Evolutionary conservation across 1,140 invertebrate genomes (phyloP), one percentile per base, ranked within the genome.

Genomic region (Zaprionus davidi): DNA sequence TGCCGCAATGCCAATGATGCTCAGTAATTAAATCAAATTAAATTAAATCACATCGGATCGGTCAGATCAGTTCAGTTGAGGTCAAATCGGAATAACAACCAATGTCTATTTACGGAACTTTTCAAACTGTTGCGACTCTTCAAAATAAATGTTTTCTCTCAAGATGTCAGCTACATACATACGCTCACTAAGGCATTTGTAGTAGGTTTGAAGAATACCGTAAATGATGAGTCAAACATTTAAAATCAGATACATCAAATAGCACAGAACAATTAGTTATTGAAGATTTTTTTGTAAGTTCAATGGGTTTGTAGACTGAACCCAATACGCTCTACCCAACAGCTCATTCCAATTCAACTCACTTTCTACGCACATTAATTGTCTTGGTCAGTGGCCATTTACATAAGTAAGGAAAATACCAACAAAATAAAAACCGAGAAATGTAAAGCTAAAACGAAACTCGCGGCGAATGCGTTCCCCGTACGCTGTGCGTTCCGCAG

Each of bases 331-430:
- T 34, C 49, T 34, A n/a, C 24, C 56, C 31, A 26, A 4, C 67
- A 44, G 68, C 84, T 84, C 81, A 87, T 84, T 87, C 81, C 78
- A 59, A 87, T 88, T 88, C 85, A 88, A 73, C 81, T 83, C 83
- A 87, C 78, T 88, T 78, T 78, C 78, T 56, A 65, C 51, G 68
- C 78, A 68, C 85, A 88, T 88, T 90, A 90, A 84, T 88, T 87
- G 75, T 72, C 81, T 81, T 84, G 83, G 76, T 86, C 83, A 82
- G 70, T 60, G 71, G 53, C 67, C 81, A 88, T 86, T 86, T 87
- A 76, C 79, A 86, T 86, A 86, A 86, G 81, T 80, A 87, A 69
- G 31, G 34, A 44, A 66, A 73, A 59, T 34, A 36, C 22, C 6
- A 17, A 46, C 12, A 65, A 34, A 38, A 62, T 5, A 44, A 56